Conservation (phyloP, 2,797 vertebrate species). For the Halcyon leucocephala region DNA sequence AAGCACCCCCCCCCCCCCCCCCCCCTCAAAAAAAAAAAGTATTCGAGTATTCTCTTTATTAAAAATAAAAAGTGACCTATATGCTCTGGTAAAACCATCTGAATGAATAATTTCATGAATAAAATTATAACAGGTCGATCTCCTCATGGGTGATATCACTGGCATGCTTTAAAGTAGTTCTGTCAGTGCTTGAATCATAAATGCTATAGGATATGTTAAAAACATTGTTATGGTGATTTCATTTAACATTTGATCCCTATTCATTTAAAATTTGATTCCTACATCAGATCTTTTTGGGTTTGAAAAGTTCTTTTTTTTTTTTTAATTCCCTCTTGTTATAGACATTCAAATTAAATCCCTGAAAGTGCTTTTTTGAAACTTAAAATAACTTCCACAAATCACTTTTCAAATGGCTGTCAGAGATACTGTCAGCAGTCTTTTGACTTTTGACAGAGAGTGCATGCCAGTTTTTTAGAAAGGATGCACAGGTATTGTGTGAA, state of each 20-base stretch:
- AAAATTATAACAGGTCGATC: background rate
- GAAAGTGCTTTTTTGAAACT: background rate
- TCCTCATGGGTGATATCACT: background rate
- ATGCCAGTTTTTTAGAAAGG: background rate
- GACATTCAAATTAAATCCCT: background rate
- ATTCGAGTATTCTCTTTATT: background rate
- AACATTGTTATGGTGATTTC: background rate
- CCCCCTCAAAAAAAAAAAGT: too few relatives aligned
- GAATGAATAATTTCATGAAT: background rate
- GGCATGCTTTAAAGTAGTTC: background rate
- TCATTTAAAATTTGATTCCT: background rate
- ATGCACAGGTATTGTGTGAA: background rate
- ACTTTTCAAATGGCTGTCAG: background rate
- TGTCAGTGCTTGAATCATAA: background rate
- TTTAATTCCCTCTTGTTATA: background rate
- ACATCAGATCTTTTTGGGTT: background rate
- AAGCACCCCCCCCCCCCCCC: background rate
- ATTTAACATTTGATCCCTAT: background rate
- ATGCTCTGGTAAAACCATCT: background rate
- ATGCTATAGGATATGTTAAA: background rate
- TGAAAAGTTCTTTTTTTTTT: background rate
- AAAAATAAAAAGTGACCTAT: background rate
- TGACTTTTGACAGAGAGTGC: background rate
- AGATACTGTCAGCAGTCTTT: rapidly evolving
- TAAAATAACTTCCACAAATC: background rate